Base-by-base conservation (phyloP, 2,888 invertebrate species). In the Choristoneura rosaceana region DNA sequence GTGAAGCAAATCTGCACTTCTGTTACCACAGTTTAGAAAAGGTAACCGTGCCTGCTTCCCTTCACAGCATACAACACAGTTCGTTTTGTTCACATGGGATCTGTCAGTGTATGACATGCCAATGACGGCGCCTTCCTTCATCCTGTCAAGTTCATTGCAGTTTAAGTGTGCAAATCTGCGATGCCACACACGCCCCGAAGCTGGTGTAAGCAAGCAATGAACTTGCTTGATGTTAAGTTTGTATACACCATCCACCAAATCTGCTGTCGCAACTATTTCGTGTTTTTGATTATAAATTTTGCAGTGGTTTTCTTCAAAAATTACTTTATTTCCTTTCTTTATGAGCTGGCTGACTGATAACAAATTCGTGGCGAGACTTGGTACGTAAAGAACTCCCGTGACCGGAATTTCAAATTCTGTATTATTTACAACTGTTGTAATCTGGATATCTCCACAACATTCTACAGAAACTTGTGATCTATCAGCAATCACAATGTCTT, bases 61-160 rank as follows among this genome's bases (percentile, higher is more conserved):
- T 8, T 73, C 63, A 52, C 73, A 75, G 69, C 33, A 71, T 34
- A 65, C 70, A 65, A 70, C 47, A 62, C 78, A 78, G 7, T n/a
- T 75, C 7, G 60, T 62, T 34, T 74, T 77, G 9, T 47, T 55
- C 7, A 60, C 70, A 3, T 62, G 58, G 33, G 59, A 12, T 10
- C 63, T 75, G 7, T 75, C 75, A 14, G 47, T 10, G 41, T 66
- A 77, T 7, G 38, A 55, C 9, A 78, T 50, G 17, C 77, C 79
- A 17, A 74, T 65, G 9, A 74, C 78, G 33, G 75, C 71, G 33
- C 77, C 76, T 61, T 74, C 64, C 43, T 73, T 76, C 74, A 79
- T 71, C 47, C 74, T 78, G 25, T 75, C 69, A 33, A 77, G 50
- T 38, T 71, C 63, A 52, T 52, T 71, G 0, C 67, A 65, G 55